A percentile compares a stretch with the other conserved stretches of the same genome.
Evolutionary conservation across 2,888 invertebrate species (phyloP).

Genomic region (Stratiomys singularior): DNA sequence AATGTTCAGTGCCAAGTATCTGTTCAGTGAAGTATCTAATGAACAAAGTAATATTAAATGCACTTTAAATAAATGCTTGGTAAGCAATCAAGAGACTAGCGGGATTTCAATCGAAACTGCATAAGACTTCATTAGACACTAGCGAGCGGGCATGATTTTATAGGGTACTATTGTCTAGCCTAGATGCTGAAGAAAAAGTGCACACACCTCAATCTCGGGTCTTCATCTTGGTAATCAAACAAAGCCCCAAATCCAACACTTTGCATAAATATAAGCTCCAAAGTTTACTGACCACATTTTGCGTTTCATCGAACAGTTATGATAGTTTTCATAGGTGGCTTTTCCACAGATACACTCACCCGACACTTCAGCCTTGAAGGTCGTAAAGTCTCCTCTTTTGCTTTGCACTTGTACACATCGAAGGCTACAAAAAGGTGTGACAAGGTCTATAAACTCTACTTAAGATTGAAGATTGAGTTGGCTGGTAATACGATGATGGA

Average conservation of each 20-base stretch:
- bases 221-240: too few relatives aligned
- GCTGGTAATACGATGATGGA: neutral
- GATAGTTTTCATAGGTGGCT: neutral
- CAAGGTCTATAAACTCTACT: conserved; percentile 32
- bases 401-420: neutral
- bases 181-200: too few relatives aligned
- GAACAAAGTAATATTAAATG: too few relatives aligned
- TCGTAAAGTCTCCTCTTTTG: neutral
- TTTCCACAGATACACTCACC: neutral
- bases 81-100: neutral
- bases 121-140: neutral
- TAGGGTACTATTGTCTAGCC: too few relatives aligned
- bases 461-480: neutral
- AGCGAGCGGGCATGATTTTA: too few relatives aligned
- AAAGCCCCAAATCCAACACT: neutral
- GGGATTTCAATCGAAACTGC: neutral
- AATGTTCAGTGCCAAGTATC: too few relatives aligned
- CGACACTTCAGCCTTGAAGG: conserved; percentile 29
- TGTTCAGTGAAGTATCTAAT: too few relatives aligned
- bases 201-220: too few relatives aligned
- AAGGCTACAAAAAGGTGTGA: conserved; percentile 15
- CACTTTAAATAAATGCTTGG: too few relatives aligned
- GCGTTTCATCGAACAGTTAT: neutral
- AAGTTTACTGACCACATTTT: conserved; percentile 11
- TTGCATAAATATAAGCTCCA: conserved; percentile 3